phyloP scores from a whole-genome alignment of 2,888 invertebrate genomes.

The Acanthoscelides obtectus region DNA sequence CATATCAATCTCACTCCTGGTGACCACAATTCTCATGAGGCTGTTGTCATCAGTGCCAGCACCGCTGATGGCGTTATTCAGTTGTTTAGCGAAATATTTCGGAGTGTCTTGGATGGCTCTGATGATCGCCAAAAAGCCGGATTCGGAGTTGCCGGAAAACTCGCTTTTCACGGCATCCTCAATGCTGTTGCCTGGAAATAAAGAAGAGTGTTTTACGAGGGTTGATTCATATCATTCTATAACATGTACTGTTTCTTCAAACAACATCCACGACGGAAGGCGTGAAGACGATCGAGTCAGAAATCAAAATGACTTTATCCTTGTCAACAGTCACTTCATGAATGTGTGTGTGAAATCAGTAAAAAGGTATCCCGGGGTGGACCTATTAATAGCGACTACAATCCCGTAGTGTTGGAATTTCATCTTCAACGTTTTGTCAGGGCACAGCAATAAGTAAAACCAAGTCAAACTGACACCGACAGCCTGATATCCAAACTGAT shows the following conservation, averaged over 20 bases:
- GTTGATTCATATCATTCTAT: neutral
- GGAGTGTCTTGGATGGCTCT: slow-evolving; percentile 73
- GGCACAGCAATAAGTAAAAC: no score
- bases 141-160: slow-evolving; percentile 78
- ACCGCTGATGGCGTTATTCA: slow-evolving; percentile 70
- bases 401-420: no score
- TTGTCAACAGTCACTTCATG: no score
- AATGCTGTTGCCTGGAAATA: slow-evolving; percentile 57
- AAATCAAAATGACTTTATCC: no score
- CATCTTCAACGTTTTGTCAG: no score
- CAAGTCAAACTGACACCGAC: no score
- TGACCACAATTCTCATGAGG: slow-evolving; percentile 76
- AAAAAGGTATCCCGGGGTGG: no score
- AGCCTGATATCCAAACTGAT: no score
- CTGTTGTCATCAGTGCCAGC: slow-evolving; percentile 70
- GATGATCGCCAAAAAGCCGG: slow-evolving; percentile 75
- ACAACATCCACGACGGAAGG: no score
- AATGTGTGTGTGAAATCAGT: no score
- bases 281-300: no score
- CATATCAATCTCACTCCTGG: slow-evolving; percentile 80
- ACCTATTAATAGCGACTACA: no score
- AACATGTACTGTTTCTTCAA: neutral
- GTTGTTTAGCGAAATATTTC: slow-evolving; percentile 75
- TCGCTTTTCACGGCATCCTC: slow-evolving; percentile 76
- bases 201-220: neutral